Evolutionary conservation across 2,888 invertebrate genomes (phyloP).

Genomic region (Malacosoma neustria): DNA sequence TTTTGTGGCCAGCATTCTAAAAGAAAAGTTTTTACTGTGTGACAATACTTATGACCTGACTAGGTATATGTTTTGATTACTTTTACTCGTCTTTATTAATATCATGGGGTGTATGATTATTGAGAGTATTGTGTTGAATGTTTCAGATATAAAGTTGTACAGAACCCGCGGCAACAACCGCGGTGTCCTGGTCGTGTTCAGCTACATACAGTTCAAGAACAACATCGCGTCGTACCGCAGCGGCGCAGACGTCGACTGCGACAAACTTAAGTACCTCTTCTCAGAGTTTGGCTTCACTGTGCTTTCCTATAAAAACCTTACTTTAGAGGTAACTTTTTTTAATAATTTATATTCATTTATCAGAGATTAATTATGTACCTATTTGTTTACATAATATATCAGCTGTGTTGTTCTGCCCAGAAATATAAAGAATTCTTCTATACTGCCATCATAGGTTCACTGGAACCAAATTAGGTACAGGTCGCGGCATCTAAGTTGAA

Average conservation of each 20-base stretch:
- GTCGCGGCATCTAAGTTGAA: no score
- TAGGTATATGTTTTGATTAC: not conserved
- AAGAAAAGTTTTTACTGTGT: no score
- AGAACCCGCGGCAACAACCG: slow-evolving; percentile 69
- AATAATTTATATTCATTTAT: no score
- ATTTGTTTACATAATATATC: no score
- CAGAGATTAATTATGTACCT: no score
- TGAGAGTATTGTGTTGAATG: no score
- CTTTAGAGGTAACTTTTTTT: slow-evolving; percentile 45
- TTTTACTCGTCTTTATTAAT: not conserved
- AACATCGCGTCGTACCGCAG: slow-evolving; percentile 46
- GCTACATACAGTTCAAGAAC: slow-evolving; percentile 71
- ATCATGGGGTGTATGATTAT: not conserved
- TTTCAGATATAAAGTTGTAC: slow-evolving; percentile 54
- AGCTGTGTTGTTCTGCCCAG: no score
- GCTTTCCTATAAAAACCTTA: slow-evolving; percentile 50
- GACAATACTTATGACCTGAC: no score
- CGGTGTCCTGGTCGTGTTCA: slow-evolving; percentile 77
- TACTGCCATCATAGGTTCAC: no score
- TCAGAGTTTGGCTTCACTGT: slow-evolving; percentile 73
- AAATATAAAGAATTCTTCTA: no score
- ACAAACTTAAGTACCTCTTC: slow-evolving; percentile 75
- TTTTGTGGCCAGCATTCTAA: no score
- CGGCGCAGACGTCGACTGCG: slow-evolving; percentile 77
- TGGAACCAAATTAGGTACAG: no score